Evolutionary conservation across 2,888 invertebrate genomes (phyloP).

Genomic region (Lypha dubia): DNA sequence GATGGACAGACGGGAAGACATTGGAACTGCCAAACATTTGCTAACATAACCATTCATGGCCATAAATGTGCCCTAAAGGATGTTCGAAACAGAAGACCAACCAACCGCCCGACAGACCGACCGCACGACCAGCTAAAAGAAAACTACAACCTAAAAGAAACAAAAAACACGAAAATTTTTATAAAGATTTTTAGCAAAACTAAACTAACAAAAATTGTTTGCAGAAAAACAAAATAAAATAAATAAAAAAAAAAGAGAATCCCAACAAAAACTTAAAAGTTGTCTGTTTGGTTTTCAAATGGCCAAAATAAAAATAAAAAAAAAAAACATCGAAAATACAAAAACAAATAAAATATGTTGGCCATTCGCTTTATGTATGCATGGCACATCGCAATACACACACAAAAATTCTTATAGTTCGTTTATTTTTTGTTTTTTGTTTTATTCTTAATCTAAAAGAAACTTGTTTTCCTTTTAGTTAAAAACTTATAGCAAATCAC

Average conservation of each 20-base stretch:
- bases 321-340: no score
- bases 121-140: constrained; percentile 33
- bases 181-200: constrained; percentile 65
- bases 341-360: constrained; percentile 54
- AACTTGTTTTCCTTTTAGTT: constrained; percentile 67
- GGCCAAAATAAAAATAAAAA: constrained; percentile 50
- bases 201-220: constrained; percentile 20
- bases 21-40: constrained; percentile 39
- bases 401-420: constrained; percentile 65
- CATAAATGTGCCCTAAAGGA: constrained; percentile 71
- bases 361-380: constrained; percentile 70
- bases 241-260: constrained; percentile 12
- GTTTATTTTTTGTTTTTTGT: no score
- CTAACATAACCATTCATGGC: constrained; percentile 71
- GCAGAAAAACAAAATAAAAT: constrained; percentile 13
- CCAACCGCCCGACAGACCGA: constrained; percentile 31
- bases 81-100: constrained; percentile 60
- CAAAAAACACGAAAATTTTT: constrained; percentile 54
- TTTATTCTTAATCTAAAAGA: constrained; percentile 39
- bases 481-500: constrained; percentile 14
- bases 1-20: constrained; percentile 42
- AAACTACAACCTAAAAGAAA: constrained; percentile 36
- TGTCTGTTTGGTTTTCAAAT: constrained; percentile 73
- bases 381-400: constrained; percentile 50
- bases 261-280: constrained; percentile 64